Conservation (phyloP, 2,797 vertebrate species). For the Pseudochirops corinnae region DNA sequence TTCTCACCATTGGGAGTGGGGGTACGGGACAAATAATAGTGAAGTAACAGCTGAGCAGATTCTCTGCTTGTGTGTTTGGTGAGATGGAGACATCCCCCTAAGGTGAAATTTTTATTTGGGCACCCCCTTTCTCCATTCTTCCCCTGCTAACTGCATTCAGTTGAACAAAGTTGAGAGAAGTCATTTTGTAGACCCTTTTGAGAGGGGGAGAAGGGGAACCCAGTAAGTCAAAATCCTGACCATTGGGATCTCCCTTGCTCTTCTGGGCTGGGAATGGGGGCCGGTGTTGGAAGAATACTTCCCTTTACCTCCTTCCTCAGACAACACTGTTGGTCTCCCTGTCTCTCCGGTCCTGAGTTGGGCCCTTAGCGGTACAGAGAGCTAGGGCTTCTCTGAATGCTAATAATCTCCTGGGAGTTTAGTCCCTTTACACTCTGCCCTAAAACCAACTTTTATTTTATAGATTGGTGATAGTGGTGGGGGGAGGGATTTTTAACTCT, state of each 20-base stretch:
- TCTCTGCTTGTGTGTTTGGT: not conserved
- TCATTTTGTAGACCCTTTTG: slow-evolving; percentile 52
- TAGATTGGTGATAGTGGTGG: slow-evolving; percentile 55
- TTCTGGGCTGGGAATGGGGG: slow-evolving; percentile 27
- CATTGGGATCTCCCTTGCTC: slow-evolving; percentile 48
- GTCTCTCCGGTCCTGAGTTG: slow-evolving; percentile 53
- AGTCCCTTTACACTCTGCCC: slow-evolving; percentile 82
- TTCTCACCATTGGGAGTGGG: not conserved
- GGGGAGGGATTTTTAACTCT: slow-evolving; percentile 79
- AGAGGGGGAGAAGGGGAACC: slow-evolving; percentile 36
- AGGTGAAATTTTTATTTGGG: slow-evolving; percentile 1
- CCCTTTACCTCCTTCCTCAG: slow-evolving; percentile 21
- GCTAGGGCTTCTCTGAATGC: slow-evolving; percentile 55
- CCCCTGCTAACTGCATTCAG: slow-evolving; percentile 53
- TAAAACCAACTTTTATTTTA: slow-evolving; percentile 85
- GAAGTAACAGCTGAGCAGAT: not conserved
- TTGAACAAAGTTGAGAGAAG: slow-evolving; percentile 70
- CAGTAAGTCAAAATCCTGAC: slow-evolving; percentile 41
- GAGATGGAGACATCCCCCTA: not conserved
- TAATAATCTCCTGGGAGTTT: slow-evolving; percentile 82
- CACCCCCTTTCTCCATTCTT: not conserved
- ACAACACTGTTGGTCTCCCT: slow-evolving; percentile 33
- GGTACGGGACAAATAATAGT: not conserved
- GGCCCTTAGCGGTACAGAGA: slow-evolving; percentile 48
- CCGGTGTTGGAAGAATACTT: slow-evolving; percentile 20